Evolutionary conservation across 2,113 vertebrate species (phyloP), one percentile per base, ranked within the genome.

Genomic region (Vidua chalybeata): DNA sequence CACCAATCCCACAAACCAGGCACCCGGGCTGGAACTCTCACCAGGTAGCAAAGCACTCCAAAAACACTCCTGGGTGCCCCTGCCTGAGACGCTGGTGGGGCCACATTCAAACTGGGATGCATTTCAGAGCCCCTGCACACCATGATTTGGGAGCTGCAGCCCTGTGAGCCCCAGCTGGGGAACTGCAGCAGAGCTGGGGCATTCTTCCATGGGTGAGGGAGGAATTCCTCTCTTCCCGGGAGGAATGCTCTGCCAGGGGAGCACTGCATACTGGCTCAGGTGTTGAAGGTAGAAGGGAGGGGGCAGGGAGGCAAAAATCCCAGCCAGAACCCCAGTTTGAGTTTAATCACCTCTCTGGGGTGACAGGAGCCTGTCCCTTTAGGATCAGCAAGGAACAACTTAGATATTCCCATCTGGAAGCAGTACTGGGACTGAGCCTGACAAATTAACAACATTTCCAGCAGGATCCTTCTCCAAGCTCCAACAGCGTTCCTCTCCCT

Each of bases 61-160:
- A 74, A 84, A 31, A 0, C 37, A 4, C 0, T 1, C 4, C 45
- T 21, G 51, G 51, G 31, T 45, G 13, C 5, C 46, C 55, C 37
- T 21, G 56, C 23, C 52, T 5, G 74, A n/a, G 69, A 4, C 1
- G 4, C 59, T 6, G 6, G 16, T 9, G 1, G 33, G 51, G 69
- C 48, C 39, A 48, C 26, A 1, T 16, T 23, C 21, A 1, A 15
- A 2, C 28, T 10, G 4, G 2, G 66, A 20, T 5, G 7, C 0
- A 1, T 8, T 14, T 19, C 71, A 9, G 56, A 51, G 77, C 22
- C 41, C 52, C 15, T 7, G 27, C 1, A 13, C 0, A 0, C 0
- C 1, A 21, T 1, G 45, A 5, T 22, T 4, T 6, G 78, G 58
- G 85, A 83, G 71, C 48, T 58, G 45, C 33, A 78, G 51, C 37